phyloP scores from a whole-genome alignment of 1,140 invertebrate species.

The Mamestra configurata region DNA sequence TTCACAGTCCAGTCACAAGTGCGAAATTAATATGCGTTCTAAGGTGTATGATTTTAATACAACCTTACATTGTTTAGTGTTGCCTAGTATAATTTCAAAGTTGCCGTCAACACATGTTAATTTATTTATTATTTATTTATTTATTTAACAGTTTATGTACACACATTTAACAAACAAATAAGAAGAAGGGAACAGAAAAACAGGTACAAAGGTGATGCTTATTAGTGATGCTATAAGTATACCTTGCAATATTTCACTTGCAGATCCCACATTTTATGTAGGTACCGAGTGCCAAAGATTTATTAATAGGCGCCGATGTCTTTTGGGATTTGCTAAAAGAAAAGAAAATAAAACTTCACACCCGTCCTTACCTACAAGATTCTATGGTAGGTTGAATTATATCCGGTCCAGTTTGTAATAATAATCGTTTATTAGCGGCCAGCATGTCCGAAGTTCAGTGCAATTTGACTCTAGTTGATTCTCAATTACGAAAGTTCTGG shows the following conservation, averaged over 20 bases:
- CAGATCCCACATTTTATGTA: conserved; percentile 59
- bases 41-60: conserved; percentile 44
- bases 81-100: conserved; percentile 32
- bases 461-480: background rate
- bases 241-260: conserved; percentile 54
- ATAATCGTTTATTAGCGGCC: background rate
- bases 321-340: conserved; percentile 60
- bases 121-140: too few relatives aligned
- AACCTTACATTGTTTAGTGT: conserved; percentile 46
- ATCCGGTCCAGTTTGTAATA: conserved; percentile 4
- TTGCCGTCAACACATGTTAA: background rate
- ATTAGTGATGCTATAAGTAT: conserved; percentile 30
- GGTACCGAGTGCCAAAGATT: conserved; percentile 52
- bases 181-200: too few relatives aligned
- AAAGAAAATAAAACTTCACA: conserved; percentile 49
- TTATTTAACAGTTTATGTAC: too few relatives aligned
- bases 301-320: conserved; percentile 64
- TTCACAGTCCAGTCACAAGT: conserved; percentile 37
- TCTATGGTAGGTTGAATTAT: conserved; percentile 56
- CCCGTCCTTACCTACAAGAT: conserved; percentile 54
- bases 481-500: conserved; percentile 54
- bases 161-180: too few relatives aligned
- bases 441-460: background rate
- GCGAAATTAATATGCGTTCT: conserved; percentile 50
- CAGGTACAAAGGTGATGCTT: too few relatives aligned